Evolutionary conservation across 2,888 invertebrate species (phyloP).

Genomic region (Caenorhabditis sp.): DNA sequence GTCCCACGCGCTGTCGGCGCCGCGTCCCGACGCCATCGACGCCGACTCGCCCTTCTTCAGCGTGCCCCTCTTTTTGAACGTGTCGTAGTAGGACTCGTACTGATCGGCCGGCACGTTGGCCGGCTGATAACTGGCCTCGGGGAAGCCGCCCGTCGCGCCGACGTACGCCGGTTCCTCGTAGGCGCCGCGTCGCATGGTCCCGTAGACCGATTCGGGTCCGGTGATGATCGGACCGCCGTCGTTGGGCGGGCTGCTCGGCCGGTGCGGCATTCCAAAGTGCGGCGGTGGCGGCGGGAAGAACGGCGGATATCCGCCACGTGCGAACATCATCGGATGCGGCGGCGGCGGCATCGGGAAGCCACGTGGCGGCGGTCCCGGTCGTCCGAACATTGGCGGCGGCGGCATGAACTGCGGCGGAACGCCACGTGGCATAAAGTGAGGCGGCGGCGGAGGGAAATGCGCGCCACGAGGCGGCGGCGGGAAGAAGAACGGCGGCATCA

Average conservation of each 20-base stretch:
- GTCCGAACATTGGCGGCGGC: constrained; percentile 51
- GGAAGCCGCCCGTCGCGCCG: constrained; percentile 79
- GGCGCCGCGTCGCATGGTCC: constrained; percentile 66
- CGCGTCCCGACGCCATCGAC: constrained; percentile 43
- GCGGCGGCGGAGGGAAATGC: constrained; percentile 60
- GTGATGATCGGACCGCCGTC: constrained; percentile 75
- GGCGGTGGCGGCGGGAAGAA: constrained; percentile 51
- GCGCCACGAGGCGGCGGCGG: constrained; percentile 57
- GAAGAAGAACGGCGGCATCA: constrained; percentile 49
- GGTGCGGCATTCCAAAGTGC: constrained; percentile 38
- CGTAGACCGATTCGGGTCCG: constrained; percentile 75
- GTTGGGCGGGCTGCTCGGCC: constrained; percentile 31
- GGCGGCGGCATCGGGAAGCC: constrained; percentile 60
- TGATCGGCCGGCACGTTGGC: constrained; percentile 72
- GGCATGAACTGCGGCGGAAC: constrained; percentile 60
- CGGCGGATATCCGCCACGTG: constrained; percentile 30
- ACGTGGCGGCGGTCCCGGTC: constrained; percentile 50
- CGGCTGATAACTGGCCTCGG: constrained; percentile 69
- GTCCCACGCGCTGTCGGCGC: constrained; percentile 65
- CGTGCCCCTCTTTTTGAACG: constrained; percentile 67
- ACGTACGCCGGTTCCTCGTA: constrained; percentile 82
- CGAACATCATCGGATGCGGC: constrained; percentile 60
- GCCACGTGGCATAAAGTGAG: constrained; percentile 41
- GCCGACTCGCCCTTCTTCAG: constrained; percentile 57
- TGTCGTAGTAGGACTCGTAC: constrained; percentile 77